Base-by-base conservation (phyloP, 2,797 vertebrate genomes). In the Onychomys torridus region DNA sequence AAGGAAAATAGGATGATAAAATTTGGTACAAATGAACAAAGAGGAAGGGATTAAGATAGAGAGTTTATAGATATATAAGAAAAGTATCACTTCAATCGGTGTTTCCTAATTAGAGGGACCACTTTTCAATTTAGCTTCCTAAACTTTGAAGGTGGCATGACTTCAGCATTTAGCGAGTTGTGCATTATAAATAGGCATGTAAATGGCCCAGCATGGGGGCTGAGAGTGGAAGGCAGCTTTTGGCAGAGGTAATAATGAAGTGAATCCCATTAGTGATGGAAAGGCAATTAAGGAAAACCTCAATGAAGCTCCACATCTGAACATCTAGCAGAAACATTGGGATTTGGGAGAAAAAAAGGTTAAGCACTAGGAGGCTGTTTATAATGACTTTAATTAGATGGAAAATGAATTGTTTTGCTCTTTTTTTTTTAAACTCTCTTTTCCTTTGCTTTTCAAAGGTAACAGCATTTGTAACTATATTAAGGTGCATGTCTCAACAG, bases 171-270 rank as follows among this genome's bases (percentile, higher is more conserved):
- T 97, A 94, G 83, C 91, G 40, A 97, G 97, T 94, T 94, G 65
- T 93, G 93, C 65, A 77, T 98, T 98, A 97, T 98, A 98, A 98
- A 98, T 97, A 98, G 93, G 90, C 97, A 97, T 97, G 89, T 93
- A 98, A 98, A 92, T 82, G 91, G 75, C 95, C 65, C 98, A 98
- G 98, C 97, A 92, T 98, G 98, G 61, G 59, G 75, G 40, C 96
- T 96, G 85, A 55, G 71, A 96, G n/a, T 92, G 76, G 97, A 81
- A 98, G 96, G 94, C 89, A 69, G 95, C 0, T 0, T 90, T 94
- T 55, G 93, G 87, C 91, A 96, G 59, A 97, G 92, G 91, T 97
- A 93, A 92, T 96, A 82, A 98, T 90, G 78, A 98, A 98, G 97
- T 97, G 94, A 97, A 98, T 97, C 78, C 75, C 84, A 96, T 97